Base-by-base conservation (phyloP, 2,113 vertebrate genomes). In the Alces alces region DNA sequence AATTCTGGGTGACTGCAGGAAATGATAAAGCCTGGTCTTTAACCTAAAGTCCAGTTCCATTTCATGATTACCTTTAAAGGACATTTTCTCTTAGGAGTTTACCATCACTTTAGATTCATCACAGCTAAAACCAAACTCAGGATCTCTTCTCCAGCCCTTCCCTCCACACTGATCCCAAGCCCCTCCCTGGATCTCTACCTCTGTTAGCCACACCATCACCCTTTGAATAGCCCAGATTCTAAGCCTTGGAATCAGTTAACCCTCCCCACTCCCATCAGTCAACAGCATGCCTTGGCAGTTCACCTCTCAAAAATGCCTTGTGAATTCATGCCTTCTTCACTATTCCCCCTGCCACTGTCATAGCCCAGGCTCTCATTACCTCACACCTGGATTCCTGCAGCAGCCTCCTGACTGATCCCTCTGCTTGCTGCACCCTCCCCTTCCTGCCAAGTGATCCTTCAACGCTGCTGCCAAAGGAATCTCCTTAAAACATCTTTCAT, bases 401-500 rank as follows among this genome's bases (percentile, higher is more conserved):
- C 61, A 84, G 78, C 61, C 55, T 94, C 50, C 92, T 93, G 33
- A 93, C 78, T 60, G 89, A 82, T 90, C 50, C 47, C 33, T 88
- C 76, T 66, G 36, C 52, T 15, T 93, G 54, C 84, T 43, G 36
- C 87, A 21, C 45, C 79, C 50, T 36, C 82, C 90, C 76, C 78
- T 82, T 25, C 87, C 85, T 2, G 2, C 60, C 52, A 45, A 94
- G 79, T 94, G 76, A 83, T 96, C 89, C 64, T 95, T 98, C 96
- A 97, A 84, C 0, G 3, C 84, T 90, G 57, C 82, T 95, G 84
- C 93, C 95, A 93, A 92, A 96, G 90, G 84, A 94, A 39, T 96
- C 83, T 97, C 96, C 95, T 98, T 95, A 96, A 85, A 91, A 73
- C 93, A 89, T 93, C 91, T 97, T 96, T 96, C 96, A 97, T 93